phyloP scores from a whole-genome alignment of 2,888 invertebrate species.

The Nephrotoma appendiculata region DNA sequence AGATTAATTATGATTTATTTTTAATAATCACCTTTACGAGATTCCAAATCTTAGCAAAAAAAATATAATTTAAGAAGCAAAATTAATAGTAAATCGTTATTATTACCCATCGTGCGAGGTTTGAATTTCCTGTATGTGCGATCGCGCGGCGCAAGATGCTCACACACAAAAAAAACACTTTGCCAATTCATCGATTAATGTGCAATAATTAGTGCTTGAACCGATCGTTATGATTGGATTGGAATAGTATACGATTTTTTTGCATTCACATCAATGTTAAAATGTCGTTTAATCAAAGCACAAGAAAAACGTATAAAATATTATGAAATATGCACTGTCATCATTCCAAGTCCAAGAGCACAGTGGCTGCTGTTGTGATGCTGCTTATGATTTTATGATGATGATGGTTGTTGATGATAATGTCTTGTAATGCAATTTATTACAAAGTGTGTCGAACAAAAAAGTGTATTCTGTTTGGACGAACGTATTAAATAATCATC shows the following conservation, averaged over 20 bases:
- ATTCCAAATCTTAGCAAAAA: background rate
- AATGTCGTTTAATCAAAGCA: background rate
- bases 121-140: background rate
- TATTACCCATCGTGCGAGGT: background rate
- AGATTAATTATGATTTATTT: background rate
- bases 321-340: background rate
- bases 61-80: background rate
- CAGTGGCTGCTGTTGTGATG: background rate
- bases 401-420: background rate
- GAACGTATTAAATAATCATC: background rate
- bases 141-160: background rate
- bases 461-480: background rate
- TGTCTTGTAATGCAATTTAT: conserved; percentile 1
- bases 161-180: background rate
- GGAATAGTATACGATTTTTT: background rate
- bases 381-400: background rate
- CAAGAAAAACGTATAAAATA: background rate
- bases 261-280: background rate
- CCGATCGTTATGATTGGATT: background rate
- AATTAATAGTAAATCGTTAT: background rate
- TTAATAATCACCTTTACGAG: background rate
- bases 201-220: background rate
- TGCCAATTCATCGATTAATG: background rate
- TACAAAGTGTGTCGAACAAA: conserved; percentile 3
- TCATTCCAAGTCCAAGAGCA: background rate